A percentile compares a stretch with the other conserved stretches of the same genome.
phyloP scores from a whole-genome alignment of 1,140 invertebrate genomes.

The Drosophila serrata region DNA sequence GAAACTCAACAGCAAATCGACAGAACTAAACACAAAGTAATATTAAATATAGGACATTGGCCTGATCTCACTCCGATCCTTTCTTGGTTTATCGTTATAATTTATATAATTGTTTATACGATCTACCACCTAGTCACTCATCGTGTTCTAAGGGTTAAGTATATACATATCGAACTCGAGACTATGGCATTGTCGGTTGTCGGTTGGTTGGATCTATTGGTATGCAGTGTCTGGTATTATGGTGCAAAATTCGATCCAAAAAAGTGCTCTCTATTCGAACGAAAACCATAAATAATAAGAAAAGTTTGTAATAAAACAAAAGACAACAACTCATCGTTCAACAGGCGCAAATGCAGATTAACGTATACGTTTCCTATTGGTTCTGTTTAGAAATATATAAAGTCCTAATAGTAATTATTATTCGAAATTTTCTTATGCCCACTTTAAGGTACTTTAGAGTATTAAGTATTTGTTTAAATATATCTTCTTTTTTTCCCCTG shows the following conservation, averaged over 20 bases:
- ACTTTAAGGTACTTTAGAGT: neutral
- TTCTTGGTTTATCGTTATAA: slow-evolving; percentile 8
- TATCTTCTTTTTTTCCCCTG: neutral
- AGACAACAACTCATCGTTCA: slow-evolving; percentile 20
- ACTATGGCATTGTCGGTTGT: slow-evolving; percentile 20
- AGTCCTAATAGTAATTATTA: neutral
- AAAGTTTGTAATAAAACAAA: slow-evolving; percentile 16
- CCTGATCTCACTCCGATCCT: slow-evolving; percentile 26
- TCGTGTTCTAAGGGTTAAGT: slow-evolving; percentile 18
- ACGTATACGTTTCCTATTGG: slow-evolving; percentile 11
- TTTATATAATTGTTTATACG: slow-evolving; percentile 22
- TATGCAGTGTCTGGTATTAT: slow-evolving; percentile 20
- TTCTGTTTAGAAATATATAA: neutral
- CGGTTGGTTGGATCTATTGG: slow-evolving; percentile 24
- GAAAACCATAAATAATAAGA: slow-evolving; percentile 3
- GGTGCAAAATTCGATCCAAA: slow-evolving; percentile 51
- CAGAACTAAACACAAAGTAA: slow-evolving; percentile 39
- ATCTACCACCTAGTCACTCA: slow-evolving; percentile 14
- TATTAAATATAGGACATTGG: slow-evolving; percentile 74
- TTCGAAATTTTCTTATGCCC: too few relatives aligned
- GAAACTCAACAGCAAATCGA: slow-evolving; percentile 52
- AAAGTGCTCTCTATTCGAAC: slow-evolving; percentile 37
- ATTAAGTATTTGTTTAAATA: neutral
- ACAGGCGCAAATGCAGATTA: slow-evolving; percentile 29
- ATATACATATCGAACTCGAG: slow-evolving; percentile 36